Base-by-base conservation (phyloP, 2,888 invertebrate species). In the Odontomyia ornata region DNA sequence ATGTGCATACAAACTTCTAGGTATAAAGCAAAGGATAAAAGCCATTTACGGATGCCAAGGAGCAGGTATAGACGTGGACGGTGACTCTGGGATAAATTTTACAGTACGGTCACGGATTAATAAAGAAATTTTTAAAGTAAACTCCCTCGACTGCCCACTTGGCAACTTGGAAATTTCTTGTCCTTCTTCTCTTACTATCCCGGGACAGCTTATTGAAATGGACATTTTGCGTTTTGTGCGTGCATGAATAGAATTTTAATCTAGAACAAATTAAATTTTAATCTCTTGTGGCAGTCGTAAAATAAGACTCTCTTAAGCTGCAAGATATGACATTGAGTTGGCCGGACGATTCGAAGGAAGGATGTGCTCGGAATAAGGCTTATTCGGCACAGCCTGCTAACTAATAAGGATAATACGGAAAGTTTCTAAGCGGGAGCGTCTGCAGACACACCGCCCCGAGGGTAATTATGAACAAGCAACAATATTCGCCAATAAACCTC, bases 121-220 rank as follows among this genome's bases (percentile, higher is more conserved):
- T 69, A 69, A 69, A 69, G 69, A 69, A 69, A 46, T 69, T 46
- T 69, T 23, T 25, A 69, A 69, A 69, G 69, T 69, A 69, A 60
- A 25, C 25, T 11, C 11, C 21, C 25, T 23, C 21, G 21, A 0
- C 60, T 21, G 21, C 60, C n/a, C 56, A 18, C 56, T 18, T 18
- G 13, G n/a, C n/a, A n/a, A n/a, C n/a, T n/a, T n/a, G n/a, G n/a
- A n/a, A n/a, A n/a, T n/a, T n/a, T n/a, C n/a, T n/a, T n/a, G n/a
- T n/a, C n/a, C n/a, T n/a, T n/a, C n/a, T n/a, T n/a, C n/a, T n/a
- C n/a, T n/a, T n/a, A n/a, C n/a, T n/a, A n/a, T 23, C 1, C 47
- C 18, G 25, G 1, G 47, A 46, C 2, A 21, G 25, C 15, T 23
- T 36, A 36, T 36, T 69, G 69, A 47, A 47, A 69, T 69, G 69